phyloP scores from a whole-genome alignment of 2,888 invertebrate genomes.

The Helobdella robusta region DNA sequence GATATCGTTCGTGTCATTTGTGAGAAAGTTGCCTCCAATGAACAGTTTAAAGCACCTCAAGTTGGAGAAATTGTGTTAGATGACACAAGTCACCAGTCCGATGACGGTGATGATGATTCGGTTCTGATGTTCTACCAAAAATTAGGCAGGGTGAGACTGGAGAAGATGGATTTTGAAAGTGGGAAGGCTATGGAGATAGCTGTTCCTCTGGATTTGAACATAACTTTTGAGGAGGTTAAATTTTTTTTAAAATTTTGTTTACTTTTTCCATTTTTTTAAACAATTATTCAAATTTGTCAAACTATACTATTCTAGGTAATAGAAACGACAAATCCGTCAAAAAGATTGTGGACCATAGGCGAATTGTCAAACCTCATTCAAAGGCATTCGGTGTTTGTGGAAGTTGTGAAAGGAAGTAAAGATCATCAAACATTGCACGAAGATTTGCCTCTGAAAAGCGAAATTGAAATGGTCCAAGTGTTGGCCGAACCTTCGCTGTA shows the following conservation, averaged over 20 bases:
- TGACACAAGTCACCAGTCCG: too few species aligned
- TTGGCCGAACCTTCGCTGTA: slow-evolving; percentile 35
- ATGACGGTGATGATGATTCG: neutral
- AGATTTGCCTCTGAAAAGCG: slow-evolving; percentile 30
- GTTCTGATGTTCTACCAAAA: neutral
- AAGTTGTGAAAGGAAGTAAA: slow-evolving; percentile 25
- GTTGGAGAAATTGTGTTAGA: too few species aligned
- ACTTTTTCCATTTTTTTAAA: neutral
- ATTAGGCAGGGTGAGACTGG: neutral
- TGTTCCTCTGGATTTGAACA: slow-evolving; percentile 28
- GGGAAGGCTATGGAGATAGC: slow-evolving; percentile 26
- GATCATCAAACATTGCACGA: slow-evolving; percentile 30
- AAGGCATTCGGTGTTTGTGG: slow-evolving; percentile 31
- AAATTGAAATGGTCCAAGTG: slow-evolving; percentile 31
- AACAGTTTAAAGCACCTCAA: too few species aligned
- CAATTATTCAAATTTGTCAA: neutral
- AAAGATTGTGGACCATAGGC: slow-evolving; percentile 26
- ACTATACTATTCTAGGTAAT: slow-evolving; percentile 19
- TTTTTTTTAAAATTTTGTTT: neutral
- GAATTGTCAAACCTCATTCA: slow-evolving; percentile 31
- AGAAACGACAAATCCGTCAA: too few species aligned
- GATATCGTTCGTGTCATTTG: slow-evolving; percentile 31
- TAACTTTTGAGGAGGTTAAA: slow-evolving; percentile 33
- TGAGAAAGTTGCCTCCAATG: slow-evolving; percentile 9
- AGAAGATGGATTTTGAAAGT: neutral